Evolutionary conservation across 2,113 vertebrate genomes (phyloP), one percentile per base, ranked within the genome.

Genomic region (Rana temporaria): DNA sequence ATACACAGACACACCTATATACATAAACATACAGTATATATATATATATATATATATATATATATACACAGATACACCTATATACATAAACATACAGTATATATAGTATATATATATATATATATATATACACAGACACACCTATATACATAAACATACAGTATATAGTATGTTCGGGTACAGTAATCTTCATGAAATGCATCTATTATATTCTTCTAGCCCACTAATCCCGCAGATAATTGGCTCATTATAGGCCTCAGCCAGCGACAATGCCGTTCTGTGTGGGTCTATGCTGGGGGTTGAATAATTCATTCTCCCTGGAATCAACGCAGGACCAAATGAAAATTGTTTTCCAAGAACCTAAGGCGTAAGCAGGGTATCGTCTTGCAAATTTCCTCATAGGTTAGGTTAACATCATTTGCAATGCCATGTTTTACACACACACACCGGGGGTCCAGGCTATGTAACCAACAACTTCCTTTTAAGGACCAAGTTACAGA

Each of bases 241-340:
- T 32, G 6, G 42, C 26, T 24, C 30, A 6, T 22, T 20, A 34
- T 17, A 42, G n/a, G 32, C 17, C 56, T 22, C 42, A 24, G 3
- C 19, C 32, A 42, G 56, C 8, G 22, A 59, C 71, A 62, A 26
- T 8, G 15, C 15, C 56, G 1, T 8, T 18, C 52, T 17, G 16
- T 19, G 69, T 17, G 48, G 19, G 3, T 19, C 56, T 38, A 0
- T 20, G n/a, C 72, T 11, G 72, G 71, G 5, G 55, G 19, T 15
- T 48, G 19, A 62, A 22, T 32, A 42, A 57, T 38, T 75, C 59
- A 62, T 75, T 60, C 16, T 59, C 3, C 32, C 72, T 75, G 72
- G 32, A 75, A 75, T 42, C 26, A 42, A 42, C 22, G 38, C 19
- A 19, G 48, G 72, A 62, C 32, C 55, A n/a, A 74, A 17, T 73